Conservation (phyloP, 2,113 vertebrate genomes). For the Laterallus jamaicensis region DNA sequence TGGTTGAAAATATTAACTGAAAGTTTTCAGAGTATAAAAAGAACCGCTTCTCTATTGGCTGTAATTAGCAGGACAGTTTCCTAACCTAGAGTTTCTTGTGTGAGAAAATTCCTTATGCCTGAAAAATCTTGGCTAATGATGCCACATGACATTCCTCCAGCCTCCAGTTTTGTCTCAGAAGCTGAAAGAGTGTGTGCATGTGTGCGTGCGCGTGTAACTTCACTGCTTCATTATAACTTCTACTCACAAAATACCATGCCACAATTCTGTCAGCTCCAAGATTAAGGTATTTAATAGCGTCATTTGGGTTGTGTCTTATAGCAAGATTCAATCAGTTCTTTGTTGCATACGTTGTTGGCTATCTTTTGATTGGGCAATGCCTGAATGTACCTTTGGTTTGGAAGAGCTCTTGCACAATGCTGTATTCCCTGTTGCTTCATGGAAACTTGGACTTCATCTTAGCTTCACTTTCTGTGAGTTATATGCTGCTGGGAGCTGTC, state of each 20-base stretch:
- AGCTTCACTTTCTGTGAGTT: slow-evolving; percentile 60
- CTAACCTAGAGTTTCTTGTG: neutral
- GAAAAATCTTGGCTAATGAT: slow-evolving; percentile 25
- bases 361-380: slow-evolving; percentile 51
- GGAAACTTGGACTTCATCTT: slow-evolving; percentile 52
- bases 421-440: slow-evolving; percentile 43
- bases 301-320: slow-evolving; percentile 52
- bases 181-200: neutral
- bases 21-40: neutral
- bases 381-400: slow-evolving; percentile 16
- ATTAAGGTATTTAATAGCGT: slow-evolving; percentile 54
- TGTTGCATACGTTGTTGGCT: slow-evolving; percentile 31
- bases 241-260: neutral
- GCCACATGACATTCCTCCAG: slow-evolving; percentile 10
- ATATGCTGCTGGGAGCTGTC: neutral
- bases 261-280: slow-evolving; percentile 59
- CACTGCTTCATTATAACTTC: slow-evolving; percentile 15
- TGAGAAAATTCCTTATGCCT: slow-evolving; percentile 56
- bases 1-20: neutral
- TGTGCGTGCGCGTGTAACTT: neutral
- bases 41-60: neutral
- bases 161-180: slow-evolving; percentile 36
- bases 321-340: slow-evolving; percentile 58
- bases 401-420: slow-evolving; percentile 54
- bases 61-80: slow-evolving; percentile 25